Evolutionary conservation across 1,140 invertebrate genomes (phyloP).

Genomic region (Plutomurus gul): DNA sequence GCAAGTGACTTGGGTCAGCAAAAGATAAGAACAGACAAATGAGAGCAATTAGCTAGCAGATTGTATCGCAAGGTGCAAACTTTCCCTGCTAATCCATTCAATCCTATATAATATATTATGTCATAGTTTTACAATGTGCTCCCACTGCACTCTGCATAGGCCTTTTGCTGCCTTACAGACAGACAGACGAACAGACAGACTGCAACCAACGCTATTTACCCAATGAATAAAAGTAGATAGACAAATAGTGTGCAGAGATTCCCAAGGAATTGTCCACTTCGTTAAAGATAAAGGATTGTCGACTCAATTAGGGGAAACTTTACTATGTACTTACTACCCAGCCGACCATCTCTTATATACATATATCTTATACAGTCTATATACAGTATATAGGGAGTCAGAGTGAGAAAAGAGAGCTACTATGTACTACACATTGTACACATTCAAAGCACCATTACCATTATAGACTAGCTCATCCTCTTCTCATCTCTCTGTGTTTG

Average conservation of each 20-base stretch:
- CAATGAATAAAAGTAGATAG: neutral
- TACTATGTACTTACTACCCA: neutral
- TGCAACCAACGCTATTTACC: no score
- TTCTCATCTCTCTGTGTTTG: neutral
- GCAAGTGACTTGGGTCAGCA: conserved; percentile 27
- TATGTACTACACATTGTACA: no score
- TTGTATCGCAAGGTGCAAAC: conserved; percentile 19
- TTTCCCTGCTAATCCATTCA: conserved; percentile 15
- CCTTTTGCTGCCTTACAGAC: neutral
- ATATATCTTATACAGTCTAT: no score
- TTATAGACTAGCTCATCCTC: neutral
- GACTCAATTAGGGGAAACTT: conserved; percentile 10
- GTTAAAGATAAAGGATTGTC: conserved; percentile 17
- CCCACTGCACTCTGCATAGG: neutral
- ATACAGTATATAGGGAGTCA: no score
- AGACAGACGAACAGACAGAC: neutral
- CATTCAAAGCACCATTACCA: no score
- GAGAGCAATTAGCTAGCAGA: conserved; percentile 4
- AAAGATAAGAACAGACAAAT: conserved; percentile 22
- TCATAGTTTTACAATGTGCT: no score
- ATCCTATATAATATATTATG: neutral
- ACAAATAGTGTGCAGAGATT: conserved; percentile 6
- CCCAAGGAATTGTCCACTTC: conserved; percentile 18
- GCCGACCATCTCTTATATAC: no score
- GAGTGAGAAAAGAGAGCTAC: no score